Base-by-base conservation (phyloP, 2,113 vertebrate genomes). In the Dicentrarchus labrax region DNA sequence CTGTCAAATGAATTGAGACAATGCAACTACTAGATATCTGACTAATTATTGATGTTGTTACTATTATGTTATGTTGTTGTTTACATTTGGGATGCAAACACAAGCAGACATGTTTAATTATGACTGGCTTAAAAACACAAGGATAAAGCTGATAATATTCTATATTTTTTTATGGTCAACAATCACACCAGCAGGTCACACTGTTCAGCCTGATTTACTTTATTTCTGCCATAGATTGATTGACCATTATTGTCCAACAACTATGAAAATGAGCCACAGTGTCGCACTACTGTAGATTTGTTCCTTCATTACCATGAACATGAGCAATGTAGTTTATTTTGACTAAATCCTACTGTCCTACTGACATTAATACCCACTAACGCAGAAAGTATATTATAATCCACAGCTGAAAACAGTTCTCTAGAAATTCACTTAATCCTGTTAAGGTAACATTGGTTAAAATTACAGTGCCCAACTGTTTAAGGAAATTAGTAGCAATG, bases 1-100 rank as follows among this genome's bases (percentile, higher is more conserved):
- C 57, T 51, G 30, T 83, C 38, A 53, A 22, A 78, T 50, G 5
- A 36, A 59, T 22, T 57, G n/a, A 43, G 51, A 76, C 4, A 5
- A 10, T 6, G 30, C 3, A n/a, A 57, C 9, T 51, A 59, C 48
- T 53, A 62, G 21, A 67, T 30, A 30, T 53, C 38, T 36, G 48
- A 72, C 17, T 45, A 22, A 38, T 65, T 22, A 2, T 62, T 6
- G 30, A 30, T 30, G 38, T 43, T 62, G 7, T 62, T 6, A 9
- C 22, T 62, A 5, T 71, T 2, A 15, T 47, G 15, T 43, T 56
- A 4, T n/a, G n/a, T 82, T 62, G 10, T 68, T 39, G 24, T 54
- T 79, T 5, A 70, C 43, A 65, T 71, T 64, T 57, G 15, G 21
- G 36, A 70, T 38, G 48, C 39, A 68, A 50, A 48, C 30, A 65